Base-by-base conservation (phyloP, 30 jellyfish, hydroid and myxozoan genomes). In the Morbakka virulenta region DNA sequence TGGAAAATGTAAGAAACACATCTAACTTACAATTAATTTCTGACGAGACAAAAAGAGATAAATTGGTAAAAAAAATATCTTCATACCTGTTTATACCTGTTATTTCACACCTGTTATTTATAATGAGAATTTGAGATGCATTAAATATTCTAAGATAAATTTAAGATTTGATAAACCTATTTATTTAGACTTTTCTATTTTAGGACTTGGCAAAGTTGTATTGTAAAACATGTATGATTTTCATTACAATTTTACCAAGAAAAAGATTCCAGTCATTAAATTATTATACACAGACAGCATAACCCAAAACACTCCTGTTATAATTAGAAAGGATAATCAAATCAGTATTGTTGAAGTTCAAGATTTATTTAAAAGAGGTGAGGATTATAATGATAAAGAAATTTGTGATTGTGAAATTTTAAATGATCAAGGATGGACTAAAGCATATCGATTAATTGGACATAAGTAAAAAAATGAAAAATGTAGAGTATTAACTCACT, bases 141-240 rank as follows among this genome's bases (percentile, higher is more conserved):
- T 86, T 3, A 77, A 78, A 24, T 49, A 33, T 77, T 62, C 47
- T 12, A 63, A 83, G 51, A 61, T 24, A 72, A 57, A 23, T 41
- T 57, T 83, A 14, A 28, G 61, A 27, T 34, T 77, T 14, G 64
- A 76, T 65, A 77, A 73, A 33, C 96, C 93, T 17, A 65, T 71
- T 1, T 86, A 86, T 68, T 70, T 77, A 0, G 87, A 83, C 30
- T 32, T 67, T 74, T 61, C 87, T 32, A 67, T 78, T 49, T 50
- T 86, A 27, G 93, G 79, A 32, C 52, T 86, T 13, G 69, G 93
- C 50, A 86, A 76, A 52, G 17, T 50, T 0, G 27, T 76, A 22
- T n/a, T n/a, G n/a, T n/a, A n/a, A n/a, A n/a, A n/a, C n/a, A 86
- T 86, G 92, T 86, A 86, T 63, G 96, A 86, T 34, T 67, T 86